Evolutionary conservation across 2,888 invertebrate species (phyloP).

Genomic region (Eristalinus aeneus): DNA sequence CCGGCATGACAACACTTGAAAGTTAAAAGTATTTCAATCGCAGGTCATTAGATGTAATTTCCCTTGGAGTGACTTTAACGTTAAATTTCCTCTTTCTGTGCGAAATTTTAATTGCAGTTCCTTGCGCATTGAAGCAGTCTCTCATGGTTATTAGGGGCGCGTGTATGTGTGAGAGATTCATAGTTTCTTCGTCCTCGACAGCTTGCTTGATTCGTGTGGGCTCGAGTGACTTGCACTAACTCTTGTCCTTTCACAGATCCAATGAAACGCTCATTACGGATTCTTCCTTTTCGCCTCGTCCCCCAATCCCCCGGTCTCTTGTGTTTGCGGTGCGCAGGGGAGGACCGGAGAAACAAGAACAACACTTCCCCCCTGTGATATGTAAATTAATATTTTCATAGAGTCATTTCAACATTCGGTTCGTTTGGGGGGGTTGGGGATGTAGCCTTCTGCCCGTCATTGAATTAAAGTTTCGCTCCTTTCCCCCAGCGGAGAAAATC

Average conservation of each 20-base stretch:
- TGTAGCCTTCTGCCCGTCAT: constrained; percentile 24
- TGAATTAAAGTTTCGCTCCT: constrained; percentile 35
- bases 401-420: constrained; percentile 19
- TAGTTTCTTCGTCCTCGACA: constrained; percentile 37
- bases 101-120: constrained; percentile 65
- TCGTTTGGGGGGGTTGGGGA: background rate
- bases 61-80: constrained; percentile 60
- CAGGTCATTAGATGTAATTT: constrained; percentile 70
- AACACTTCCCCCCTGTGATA: constrained; percentile 36
- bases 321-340: background rate
- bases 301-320: background rate
- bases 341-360: background rate
- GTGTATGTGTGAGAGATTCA: background rate
- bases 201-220: constrained; percentile 39
- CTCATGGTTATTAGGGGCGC: constrained; percentile 13
- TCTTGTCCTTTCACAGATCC: constrained; percentile 41
- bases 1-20: constrained; percentile 59
- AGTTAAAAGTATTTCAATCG: constrained; percentile 69
- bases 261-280: constrained; percentile 67
- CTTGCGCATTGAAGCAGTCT: constrained; percentile 15
- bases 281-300: constrained; percentile 26
- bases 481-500: constrained; percentile 33
- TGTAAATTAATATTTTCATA: constrained; percentile 68
- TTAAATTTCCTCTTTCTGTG: constrained; percentile 52
- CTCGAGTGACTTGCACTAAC: constrained; percentile 28